These are phyloP conservation scores for Polypedilum pembai DNA, from an alignment of 1,140 invertebrate species.

Conservation along the genomic window DNA sequence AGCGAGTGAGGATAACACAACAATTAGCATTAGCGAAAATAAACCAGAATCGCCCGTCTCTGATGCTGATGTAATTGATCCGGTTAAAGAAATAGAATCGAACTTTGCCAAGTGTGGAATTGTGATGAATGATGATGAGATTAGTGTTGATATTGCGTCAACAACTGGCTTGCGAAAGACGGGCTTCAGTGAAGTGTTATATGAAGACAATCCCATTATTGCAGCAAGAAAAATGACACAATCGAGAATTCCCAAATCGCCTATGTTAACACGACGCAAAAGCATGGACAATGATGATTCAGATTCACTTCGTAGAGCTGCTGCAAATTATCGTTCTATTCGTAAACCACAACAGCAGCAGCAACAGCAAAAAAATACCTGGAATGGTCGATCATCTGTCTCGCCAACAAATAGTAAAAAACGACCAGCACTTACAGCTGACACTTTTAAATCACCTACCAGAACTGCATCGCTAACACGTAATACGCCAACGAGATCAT, in stretches of 20 bases:
- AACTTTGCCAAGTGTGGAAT: slow-evolving; percentile 38
- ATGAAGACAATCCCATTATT: slow-evolving; percentile 47
- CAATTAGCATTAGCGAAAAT: background rate
- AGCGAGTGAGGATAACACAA: background rate
- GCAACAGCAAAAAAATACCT: slow-evolving; percentile 50
- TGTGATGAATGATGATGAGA: slow-evolving; percentile 47
- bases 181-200: slow-evolving; percentile 50
- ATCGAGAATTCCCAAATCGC: slow-evolving; percentile 42
- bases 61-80: background rate
- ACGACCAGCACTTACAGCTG: slow-evolving; percentile 54
- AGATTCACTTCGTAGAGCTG: slow-evolving; percentile 34
- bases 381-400: slow-evolving; percentile 52
- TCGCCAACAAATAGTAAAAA: slow-evolving; percentile 41
- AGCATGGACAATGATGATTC: slow-evolving; percentile 29
- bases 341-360: slow-evolving; percentile 40
- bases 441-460: slow-evolving; percentile 56
- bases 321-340: slow-evolving; percentile 38
- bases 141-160: slow-evolving; percentile 57
- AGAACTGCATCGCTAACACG: slow-evolving; percentile 52
- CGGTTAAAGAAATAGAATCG: background rate
- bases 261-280: slow-evolving; percentile 37
- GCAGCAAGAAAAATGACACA: slow-evolving; percentile 39
- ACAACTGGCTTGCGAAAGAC: slow-evolving; percentile 60
- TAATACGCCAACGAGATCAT: slow-evolving; percentile 54
- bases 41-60: background rate